Evolutionary conservation across 1,140 invertebrate genomes (phyloP).

Genomic region (Oryzaephilus surinamensis): DNA sequence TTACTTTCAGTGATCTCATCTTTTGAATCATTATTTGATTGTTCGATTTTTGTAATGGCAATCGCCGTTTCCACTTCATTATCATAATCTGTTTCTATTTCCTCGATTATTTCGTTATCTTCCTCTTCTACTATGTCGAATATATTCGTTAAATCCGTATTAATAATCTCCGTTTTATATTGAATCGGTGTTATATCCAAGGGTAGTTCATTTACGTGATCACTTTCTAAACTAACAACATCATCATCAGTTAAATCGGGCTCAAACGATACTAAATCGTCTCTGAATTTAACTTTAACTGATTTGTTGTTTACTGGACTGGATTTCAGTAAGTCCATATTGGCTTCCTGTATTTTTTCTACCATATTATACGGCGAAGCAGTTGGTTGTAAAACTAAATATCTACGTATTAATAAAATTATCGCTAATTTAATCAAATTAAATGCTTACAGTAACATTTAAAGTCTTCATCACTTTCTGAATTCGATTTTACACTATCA

Average conservation of each 20-base stretch:
- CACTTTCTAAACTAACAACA: slow-evolving; percentile 33
- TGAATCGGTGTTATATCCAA: neutral
- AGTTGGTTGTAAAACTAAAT: slow-evolving; percentile 32
- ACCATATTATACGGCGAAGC: slow-evolving; percentile 32
- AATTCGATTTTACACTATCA: neutral
- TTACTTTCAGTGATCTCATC: slow-evolving; percentile 1
- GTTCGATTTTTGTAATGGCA: neutral
- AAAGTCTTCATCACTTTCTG: slow-evolving; percentile 19
- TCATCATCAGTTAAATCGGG: slow-evolving; percentile 34
- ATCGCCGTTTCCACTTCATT: neutral
- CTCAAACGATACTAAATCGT: slow-evolving; percentile 31
- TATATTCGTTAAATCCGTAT: slow-evolving; percentile 7
- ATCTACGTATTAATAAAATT: slow-evolving; percentile 1
- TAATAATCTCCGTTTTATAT: neutral
- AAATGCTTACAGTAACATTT: slow-evolving; percentile 24
- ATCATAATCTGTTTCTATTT: slow-evolving; percentile 9
- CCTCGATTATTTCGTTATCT: slow-evolving; percentile 5
- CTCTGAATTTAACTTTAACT: slow-evolving; percentile 29
- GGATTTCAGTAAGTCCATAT: slow-evolving; percentile 25
- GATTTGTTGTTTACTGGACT: slow-evolving; percentile 14
- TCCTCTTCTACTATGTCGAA: slow-evolving; percentile 13
- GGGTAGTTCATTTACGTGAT: slow-evolving; percentile 15
- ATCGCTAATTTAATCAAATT: slow-evolving; percentile 6
- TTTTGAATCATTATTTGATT: too few relatives aligned
- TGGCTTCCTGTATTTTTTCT: slow-evolving; percentile 32